Percentiles rank a stretch among this genome's conserved stretches.
These are phyloP conservation scores for Girardinichthys multiradiatus DNA, from an alignment of 2,113 vertebrate species.

Conservation along the genomic window DNA sequence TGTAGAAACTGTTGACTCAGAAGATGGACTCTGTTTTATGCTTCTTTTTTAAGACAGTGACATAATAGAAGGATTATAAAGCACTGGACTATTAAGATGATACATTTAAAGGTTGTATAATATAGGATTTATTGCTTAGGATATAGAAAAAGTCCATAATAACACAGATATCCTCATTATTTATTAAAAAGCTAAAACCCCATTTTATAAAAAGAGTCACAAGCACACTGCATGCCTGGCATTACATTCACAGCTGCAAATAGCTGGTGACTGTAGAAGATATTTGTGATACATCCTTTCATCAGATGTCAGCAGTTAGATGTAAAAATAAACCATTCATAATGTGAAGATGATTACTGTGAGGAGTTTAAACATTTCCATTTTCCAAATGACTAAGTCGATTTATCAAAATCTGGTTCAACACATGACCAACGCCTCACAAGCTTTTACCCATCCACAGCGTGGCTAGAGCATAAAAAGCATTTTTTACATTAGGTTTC, in stretches of 20 bases:
- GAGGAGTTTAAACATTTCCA: constrained; percentile 27
- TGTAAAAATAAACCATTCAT: constrained; percentile 31
- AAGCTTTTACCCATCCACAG: background rate
- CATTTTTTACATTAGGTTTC: background rate
- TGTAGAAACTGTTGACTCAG: background rate
- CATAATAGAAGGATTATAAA: background rate
- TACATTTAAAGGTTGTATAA: background rate
- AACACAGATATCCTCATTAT: background rate
- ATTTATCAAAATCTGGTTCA: constrained; percentile 10
- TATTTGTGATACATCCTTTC: constrained; percentile 14
- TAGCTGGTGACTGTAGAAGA: background rate
- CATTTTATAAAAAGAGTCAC: background rate
- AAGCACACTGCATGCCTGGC: background rate
- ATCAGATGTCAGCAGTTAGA: constrained; percentile 9
- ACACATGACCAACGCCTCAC: background rate
- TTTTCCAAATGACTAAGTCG: constrained; percentile 13
- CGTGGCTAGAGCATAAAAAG: background rate
- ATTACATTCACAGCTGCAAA: constrained; percentile 26
- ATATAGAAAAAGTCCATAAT: background rate
- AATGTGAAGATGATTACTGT: constrained; percentile 31
- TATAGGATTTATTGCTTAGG: background rate
- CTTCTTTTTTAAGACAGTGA: background rate
- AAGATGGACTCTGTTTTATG: background rate
- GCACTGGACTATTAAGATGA: background rate
- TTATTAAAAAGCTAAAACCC: background rate